These are phyloP conservation scores for Prunella strophiata DNA, from an alignment of 2,797 vertebrate species.

Conservation along the genomic window DNA sequence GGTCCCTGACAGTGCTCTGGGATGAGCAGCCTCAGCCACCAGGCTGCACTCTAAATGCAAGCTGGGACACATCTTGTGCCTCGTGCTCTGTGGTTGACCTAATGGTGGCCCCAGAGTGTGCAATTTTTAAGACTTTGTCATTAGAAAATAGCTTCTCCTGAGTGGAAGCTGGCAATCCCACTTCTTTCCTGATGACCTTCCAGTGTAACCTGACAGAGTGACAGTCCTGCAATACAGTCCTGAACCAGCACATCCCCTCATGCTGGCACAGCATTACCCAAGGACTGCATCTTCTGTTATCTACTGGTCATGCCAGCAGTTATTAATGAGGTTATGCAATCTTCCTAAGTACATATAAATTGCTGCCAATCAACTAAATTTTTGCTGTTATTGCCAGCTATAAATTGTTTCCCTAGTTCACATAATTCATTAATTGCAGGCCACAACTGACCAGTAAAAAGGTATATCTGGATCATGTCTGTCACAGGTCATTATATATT, in stretches of 20 bases:
- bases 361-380: not conserved
- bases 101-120: no score
- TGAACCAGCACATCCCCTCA: not conserved
- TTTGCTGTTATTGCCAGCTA: not conserved
- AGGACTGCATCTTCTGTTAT: not conserved
- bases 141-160: not conserved
- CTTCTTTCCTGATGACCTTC: not conserved
- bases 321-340: not conserved
- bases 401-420: not conserved
- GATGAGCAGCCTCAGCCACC: not conserved
- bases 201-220: not conserved
- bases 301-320: not conserved
- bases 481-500: not conserved
- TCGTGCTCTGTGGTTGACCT: fast-evolving
- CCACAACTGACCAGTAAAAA: not conserved
- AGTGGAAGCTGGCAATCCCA: not conserved
- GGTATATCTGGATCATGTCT: not conserved
- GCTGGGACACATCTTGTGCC: not conserved
- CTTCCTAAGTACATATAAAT: not conserved
- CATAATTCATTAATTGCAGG: not conserved
- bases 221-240: not conserved
- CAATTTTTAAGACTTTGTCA: not conserved
- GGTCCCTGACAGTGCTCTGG: not conserved
- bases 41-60: not conserved
- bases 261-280: not conserved